A percentile compares a stretch with the other conserved stretches of the same genome.
Conservation (phyloP, 2,888 invertebrate genomes). For the Agrotis segetum region DNA sequence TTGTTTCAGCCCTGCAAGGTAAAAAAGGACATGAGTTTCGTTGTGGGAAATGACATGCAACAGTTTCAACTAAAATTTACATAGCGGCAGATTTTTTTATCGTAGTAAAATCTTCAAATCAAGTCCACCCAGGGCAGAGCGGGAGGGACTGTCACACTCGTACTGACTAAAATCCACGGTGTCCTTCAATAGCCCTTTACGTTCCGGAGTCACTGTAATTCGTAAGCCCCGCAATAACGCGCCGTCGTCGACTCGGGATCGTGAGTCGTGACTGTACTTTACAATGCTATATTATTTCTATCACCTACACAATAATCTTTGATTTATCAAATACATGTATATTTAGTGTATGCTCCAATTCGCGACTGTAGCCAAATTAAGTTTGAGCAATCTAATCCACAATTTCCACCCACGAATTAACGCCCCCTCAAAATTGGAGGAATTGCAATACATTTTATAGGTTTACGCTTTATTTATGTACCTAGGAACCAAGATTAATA, state of each 20-base stretch:
- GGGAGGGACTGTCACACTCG: too few species aligned
- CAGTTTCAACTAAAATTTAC: background rate
- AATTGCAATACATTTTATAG: background rate
- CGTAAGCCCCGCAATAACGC: too few species aligned
- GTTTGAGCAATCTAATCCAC: constrained; percentile 21
- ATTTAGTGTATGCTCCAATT: constrained; percentile 3
- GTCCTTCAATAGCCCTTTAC: too few species aligned
- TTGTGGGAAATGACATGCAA: background rate
- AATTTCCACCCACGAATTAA: constrained; percentile 17
- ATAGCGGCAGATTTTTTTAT: background rate
- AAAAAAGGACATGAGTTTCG: constrained; percentile 16
- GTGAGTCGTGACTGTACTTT: background rate
- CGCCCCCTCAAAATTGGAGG: constrained; percentile 18
- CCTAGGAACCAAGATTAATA: background rate
- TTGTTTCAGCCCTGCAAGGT: constrained; percentile 71
- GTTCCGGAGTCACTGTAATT: too few species aligned
- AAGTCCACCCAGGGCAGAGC: too few species aligned
- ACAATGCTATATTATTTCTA: background rate
- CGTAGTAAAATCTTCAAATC: too few species aligned
- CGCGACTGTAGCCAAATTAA: constrained; percentile 21
- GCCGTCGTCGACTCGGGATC: too few species aligned
- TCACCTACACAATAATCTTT: background rate
- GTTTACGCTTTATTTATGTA: background rate
- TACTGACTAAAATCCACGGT: too few species aligned
- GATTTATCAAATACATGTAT: background rate